Base-by-base conservation (phyloP, 2,113 vertebrate genomes). In the Lanius collurio region DNA sequence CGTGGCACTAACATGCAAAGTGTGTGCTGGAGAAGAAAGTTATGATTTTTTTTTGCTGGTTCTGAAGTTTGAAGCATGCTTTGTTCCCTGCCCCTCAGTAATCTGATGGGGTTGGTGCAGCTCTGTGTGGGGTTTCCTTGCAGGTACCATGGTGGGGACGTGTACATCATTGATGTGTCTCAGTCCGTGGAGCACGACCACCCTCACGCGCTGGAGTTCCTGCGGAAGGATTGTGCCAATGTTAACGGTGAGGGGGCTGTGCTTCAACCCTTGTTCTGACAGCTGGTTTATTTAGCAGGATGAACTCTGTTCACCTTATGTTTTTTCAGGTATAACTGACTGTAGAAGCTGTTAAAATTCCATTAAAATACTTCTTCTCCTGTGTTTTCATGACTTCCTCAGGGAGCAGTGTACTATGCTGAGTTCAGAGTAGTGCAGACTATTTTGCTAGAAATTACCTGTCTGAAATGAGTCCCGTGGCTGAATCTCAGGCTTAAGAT, bases 101-200 rank as follows among this genome's bases (percentile, higher is more conserved):
- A 13, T 42, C 5, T 70, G 6, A 7, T 28, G 52, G 31, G 14
- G 31, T n/a, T 59, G 39, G 33, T 21, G 44, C 30, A 71, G 65
- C 13, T 18, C 9, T 69, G 27, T 44, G 8, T 60, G 68, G 11
- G 20, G 64, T 52, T 52, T 74, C 26, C 63, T 30, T 60, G 35
- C 78, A 99, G 99, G 73, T 99, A 99, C 96, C 98, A 99, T 15
- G 67, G 98, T 0, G 99, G 99, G 68, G 98, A 98, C 0, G 98
- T 98, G 30, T 98, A 98, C 94, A 98, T 99, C 95, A 99, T 99
- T 1, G 99, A 99, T 1, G 99, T 99, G 63, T 99, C 99, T 1
- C 99, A 99, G 97, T 98, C 99, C 0, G 99, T 99, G 95, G 99
- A 99, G 50, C 99, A 99, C 0, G 99, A 99, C 93, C 99, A 99